Base-by-base conservation (phyloP, 2,888 invertebrate genomes). In the Melangyna quadrimaculata region DNA sequence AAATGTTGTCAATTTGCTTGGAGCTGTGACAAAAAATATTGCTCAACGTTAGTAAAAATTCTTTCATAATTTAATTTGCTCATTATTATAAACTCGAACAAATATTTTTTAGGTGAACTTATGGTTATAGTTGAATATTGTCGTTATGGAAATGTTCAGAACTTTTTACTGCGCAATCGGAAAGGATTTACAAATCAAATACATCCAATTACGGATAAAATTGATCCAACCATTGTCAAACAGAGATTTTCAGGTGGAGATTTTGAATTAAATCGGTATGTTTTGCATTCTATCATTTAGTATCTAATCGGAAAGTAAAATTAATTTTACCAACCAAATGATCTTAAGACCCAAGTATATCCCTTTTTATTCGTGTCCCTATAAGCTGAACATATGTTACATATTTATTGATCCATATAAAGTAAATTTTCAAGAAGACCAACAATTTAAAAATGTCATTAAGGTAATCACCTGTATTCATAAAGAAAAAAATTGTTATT, bases 111-210 rank as follows among this genome's bases (percentile, higher is more conserved):
- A 96, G 96, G 97, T 65, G 98, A 98, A 92, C 92, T 99, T 22
- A 94, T 96, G 89, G 98, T 99, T 0, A 97, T 99, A 88, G 98
- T 99, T 0, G 99, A 99, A 91, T 98, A 96, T 91, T 99, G 99
- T 90, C 95, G 95, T 87, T 98, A 95, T 92, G 99, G 99, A 24
- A 98, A 98, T 91, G 93, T 99, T 9, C 96, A 98, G 89, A 96
- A 97, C 91, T 98, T 97, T 91, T 93, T 99, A 87, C 93, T 96
- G 72, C 94, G 96, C 32, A 96, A 98, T 90, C 94, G 98, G 22
- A 94, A 95, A 37, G 94, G 95, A 63, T 98, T 97, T 90, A 95
- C 98, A 24, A 95, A 98, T 91, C 97, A 98, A 93, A 94, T 97
- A 4, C 94, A 95, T 90, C 93, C 93, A 0, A 90, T 91, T 0